Evolutionary conservation across 2,113 vertebrate genomes (phyloP).

Genomic region (Synodontis membranacea): DNA sequence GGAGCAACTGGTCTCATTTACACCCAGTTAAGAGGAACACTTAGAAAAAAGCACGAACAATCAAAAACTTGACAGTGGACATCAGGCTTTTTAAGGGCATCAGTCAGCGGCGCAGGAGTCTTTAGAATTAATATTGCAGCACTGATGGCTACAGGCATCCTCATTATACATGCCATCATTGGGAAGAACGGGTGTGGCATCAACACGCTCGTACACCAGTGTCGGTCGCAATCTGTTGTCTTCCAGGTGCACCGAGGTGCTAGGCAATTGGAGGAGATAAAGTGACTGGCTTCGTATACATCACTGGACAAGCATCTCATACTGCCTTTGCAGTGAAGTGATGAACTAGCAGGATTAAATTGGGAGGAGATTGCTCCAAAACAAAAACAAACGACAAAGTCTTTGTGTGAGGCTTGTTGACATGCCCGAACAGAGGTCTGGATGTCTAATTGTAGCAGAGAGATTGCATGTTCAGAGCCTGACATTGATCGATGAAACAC

Average conservation of each 20-base stretch:
- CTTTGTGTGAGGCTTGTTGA: conserved; percentile 9
- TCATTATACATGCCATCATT: background rate
- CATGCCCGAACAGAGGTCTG: conserved; percentile 19
- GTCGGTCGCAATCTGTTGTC: background rate
- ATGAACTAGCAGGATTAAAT: background rate
- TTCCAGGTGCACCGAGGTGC: background rate
- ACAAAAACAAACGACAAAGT: conserved; percentile 9
- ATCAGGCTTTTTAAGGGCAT: background rate
- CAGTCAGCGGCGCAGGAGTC: background rate
- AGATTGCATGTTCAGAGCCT: conserved; percentile 9
- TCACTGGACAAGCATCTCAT: background rate
- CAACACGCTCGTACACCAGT: background rate
- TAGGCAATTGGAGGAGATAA: background rate
- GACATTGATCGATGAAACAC: conserved; percentile 46
- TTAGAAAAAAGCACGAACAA: background rate
- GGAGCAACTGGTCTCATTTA: conserved; percentile 12
- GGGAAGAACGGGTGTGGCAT: background rate
- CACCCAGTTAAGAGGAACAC: background rate
- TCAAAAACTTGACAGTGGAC: background rate
- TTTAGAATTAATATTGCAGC: background rate
- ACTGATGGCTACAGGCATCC: background rate
- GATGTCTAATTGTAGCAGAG: conserved; percentile 36
- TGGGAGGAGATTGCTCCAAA: background rate
- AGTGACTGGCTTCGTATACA: background rate
- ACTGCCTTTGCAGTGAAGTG: background rate